phyloP scores from a whole-genome alignment of 2,113 vertebrate species.

The Indri indri region DNA sequence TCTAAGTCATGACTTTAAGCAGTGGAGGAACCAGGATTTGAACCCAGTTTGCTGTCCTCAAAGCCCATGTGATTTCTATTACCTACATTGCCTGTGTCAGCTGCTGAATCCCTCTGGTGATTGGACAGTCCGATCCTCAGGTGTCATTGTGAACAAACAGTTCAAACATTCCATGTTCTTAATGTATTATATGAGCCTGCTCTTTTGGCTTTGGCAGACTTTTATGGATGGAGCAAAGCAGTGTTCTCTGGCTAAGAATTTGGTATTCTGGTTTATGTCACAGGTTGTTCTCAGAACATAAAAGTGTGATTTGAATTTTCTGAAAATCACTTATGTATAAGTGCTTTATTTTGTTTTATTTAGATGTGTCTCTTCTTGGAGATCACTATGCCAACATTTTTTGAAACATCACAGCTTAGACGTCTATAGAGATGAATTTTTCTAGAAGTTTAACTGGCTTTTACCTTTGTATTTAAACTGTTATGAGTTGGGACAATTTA shows the following conservation, averaged over 20 bases:
- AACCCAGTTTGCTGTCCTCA: background rate
- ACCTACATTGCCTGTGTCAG: background rate
- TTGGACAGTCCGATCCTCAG: background rate
- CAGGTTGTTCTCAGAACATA: background rate
- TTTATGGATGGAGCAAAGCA: background rate
- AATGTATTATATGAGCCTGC: background rate
- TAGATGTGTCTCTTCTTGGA: background rate
- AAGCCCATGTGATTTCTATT: background rate
- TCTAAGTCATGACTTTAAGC: background rate
- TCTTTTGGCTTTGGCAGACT: background rate
- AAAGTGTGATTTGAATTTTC: background rate
- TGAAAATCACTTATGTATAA: background rate
- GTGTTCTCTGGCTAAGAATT: background rate
- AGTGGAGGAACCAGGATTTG: background rate
- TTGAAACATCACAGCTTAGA: background rate
- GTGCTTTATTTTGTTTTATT: background rate
- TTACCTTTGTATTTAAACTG: background rate
- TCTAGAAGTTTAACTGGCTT: background rate
- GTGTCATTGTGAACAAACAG: background rate
- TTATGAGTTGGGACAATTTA: background rate
- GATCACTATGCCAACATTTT: background rate
- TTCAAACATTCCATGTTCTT: background rate
- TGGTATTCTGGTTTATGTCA: background rate
- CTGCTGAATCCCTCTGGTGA: fast-evolving
- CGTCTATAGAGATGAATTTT: background rate